Evolutionary conservation across 2,888 invertebrate species (phyloP).

Genomic region (Xestia ashworthii): DNA sequence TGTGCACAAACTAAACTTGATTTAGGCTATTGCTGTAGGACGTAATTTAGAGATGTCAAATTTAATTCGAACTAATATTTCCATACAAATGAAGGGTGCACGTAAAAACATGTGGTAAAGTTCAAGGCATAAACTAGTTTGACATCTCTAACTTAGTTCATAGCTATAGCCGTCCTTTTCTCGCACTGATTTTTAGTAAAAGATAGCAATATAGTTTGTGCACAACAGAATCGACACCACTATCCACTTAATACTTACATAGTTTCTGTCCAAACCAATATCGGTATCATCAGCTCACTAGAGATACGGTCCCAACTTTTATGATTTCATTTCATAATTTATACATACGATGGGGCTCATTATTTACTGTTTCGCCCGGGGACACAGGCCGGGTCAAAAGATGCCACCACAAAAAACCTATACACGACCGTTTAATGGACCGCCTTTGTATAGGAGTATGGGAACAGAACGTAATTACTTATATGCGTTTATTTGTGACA

Average conservation of each 20-base stretch:
- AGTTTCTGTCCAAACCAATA: neutral
- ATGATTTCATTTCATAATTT: conserved; percentile 84
- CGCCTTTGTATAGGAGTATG: conserved; percentile 71
- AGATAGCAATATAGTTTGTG: too few relatives aligned
- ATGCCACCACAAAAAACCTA: conserved; percentile 81
- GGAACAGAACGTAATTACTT: conserved; percentile 73
- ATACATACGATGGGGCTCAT: conserved; percentile 81
- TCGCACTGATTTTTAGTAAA: too few relatives aligned
- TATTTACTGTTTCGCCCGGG: conserved; percentile 85
- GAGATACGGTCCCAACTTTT: conserved; percentile 72
- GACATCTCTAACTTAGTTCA: too few relatives aligned
- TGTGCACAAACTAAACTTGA: too few relatives aligned
- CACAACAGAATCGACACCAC: too few relatives aligned
- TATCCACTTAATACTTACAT: neutral
- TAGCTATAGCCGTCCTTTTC: too few relatives aligned
- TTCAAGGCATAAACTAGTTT: too few relatives aligned
- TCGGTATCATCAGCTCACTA: conserved; percentile 69
- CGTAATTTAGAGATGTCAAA: too few relatives aligned
- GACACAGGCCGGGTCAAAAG: conserved; percentile 80
- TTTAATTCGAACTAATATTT: too few relatives aligned
- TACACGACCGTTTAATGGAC: conserved; percentile 76
- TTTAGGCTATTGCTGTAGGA: too few relatives aligned
- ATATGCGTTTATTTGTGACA: conserved; percentile 66
- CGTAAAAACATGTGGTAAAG: too few relatives aligned
- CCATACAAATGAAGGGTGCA: too few relatives aligned